phyloP scores from a whole-genome alignment of 1,140 invertebrate genomes.

The Arctopsyche grandis region DNA sequence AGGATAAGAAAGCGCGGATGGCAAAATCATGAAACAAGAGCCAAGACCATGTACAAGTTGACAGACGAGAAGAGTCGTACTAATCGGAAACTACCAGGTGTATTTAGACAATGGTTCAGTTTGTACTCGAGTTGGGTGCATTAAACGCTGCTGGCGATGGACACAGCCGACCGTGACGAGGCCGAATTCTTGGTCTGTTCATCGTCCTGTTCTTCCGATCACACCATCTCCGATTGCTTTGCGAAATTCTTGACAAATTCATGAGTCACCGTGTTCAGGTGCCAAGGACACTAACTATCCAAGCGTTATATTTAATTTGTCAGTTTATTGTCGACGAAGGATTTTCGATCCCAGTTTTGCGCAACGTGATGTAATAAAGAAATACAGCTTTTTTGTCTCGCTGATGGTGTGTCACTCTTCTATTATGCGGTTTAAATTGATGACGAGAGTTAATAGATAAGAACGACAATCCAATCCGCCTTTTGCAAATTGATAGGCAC shows the following conservation, averaged over 20 bases:
- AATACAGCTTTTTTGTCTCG: no score
- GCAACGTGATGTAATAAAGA: neutral
- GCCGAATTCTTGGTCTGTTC: conserved; percentile 31
- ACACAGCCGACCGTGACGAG: conserved; percentile 20
- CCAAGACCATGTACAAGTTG: neutral
- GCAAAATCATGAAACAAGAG: neutral
- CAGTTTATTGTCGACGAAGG: neutral
- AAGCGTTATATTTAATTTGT: neutral
- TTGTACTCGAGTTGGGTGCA: neutral
- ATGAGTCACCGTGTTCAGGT: neutral
- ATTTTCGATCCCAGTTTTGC: neutral
- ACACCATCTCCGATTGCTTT: neutral
- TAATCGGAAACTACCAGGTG: neutral
- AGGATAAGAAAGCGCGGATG: no score
- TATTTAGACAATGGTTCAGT: neutral
- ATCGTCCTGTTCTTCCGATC: conserved; percentile 17
- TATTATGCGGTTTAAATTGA: no score
- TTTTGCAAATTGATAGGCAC: no score
- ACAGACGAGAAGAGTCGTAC: neutral
- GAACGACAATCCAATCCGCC: no score
- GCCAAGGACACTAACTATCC: conserved; percentile 4
- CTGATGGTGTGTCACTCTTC: no score
- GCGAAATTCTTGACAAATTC: neutral
- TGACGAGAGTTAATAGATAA: no score
- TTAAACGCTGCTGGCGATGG: neutral